Base-by-base conservation (phyloP, 2,888 invertebrate genomes). In the Chalcosyrphus nemorum region DNA sequence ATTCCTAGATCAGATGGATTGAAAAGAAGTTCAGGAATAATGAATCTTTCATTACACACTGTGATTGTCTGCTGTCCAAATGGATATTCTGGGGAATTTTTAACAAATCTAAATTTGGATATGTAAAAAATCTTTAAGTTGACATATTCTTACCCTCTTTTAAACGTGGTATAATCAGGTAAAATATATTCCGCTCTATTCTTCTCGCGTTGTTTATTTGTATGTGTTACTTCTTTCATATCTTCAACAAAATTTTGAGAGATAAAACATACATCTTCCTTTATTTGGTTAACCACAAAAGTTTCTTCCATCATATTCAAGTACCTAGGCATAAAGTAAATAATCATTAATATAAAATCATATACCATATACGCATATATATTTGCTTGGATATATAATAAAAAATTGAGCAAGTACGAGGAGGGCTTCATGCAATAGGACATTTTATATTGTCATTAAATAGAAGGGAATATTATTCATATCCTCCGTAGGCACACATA, bases 301-400 rank as follows among this genome's bases (percentile, higher is more conserved):
- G 98, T 98, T 91, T 99, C 99, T 90, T 99, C 99, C 97, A 99
- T 98, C 0, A 99, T 98, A 92, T 99, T 97, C 50, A 99, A 92
- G 89, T 99, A 99, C 45, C 95, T 93, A 45, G 7, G 4, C 1
- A 6, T 21, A 3, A 19, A 2, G 9, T 7, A 19, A 43, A 19
- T 9, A 1, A 2, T 43, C 6, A 0, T n/a, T 7, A 17, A 7
- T 13, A 43, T n/a, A n/a, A n/a, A n/a, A n/a, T n/a, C n/a, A n/a
- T n/a, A n/a, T n/a, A n/a, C n/a, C n/a, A n/a, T n/a, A n/a, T n/a
- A n/a, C n/a, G n/a, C n/a, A n/a, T n/a, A n/a, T n/a, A n/a, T n/a
- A n/a, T n/a, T n/a, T n/a, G n/a, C n/a, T n/a, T n/a, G n/a, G n/a
- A n/a, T n/a, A n/a, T n/a, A n/a, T n/a, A n/a, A n/a, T n/a, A n/a